Base-by-base conservation (phyloP, 2,797 vertebrate species). In the Onychomys leucogaster region DNA sequence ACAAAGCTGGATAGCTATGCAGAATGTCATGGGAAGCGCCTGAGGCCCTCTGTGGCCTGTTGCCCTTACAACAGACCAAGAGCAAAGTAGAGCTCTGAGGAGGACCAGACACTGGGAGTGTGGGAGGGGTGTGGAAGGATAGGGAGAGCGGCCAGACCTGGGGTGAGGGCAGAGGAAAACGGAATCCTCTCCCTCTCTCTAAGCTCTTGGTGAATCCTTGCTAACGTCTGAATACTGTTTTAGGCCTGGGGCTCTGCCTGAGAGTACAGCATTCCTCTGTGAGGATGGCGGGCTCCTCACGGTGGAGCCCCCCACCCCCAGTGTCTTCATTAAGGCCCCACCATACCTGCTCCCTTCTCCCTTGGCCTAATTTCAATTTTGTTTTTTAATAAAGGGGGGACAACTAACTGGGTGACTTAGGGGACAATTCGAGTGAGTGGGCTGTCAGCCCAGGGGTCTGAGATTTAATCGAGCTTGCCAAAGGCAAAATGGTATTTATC, bases 251-350 rank as follows among this genome's bases (percentile, higher is more conserved):
- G 37, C 49, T n/a, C 23, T 52, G 2, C 59, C 59, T 43, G 34
- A 61, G 59, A 59, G 55, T 14, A 13, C n/a, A 21, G 0, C 1
- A 19, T 59, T 69, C 6, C 23, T 85, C 3, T 16, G 0, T 21
- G 34, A 37, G 3, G 41, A 32, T 10, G 0, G 6, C 37, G 17
- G 41, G 10, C 32, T 41, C 8, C 49, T 69, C 27, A 2, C 0
- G 11, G 71, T 41, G n/a, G 23, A 65, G 14, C 14, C 5, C 8
- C 29, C 32, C 14, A 3, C 8, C 29, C 32, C 61, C 34, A 12
- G 41, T 25, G 34, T 46, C 13, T 37, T 11, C 41, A n/a, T n/a
- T n/a, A n/a, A n/a, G n/a, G 27, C 37, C 34, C 41, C 49, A 0
- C 0, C 13, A 52, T 49, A 5, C 34, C 43, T 59, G 32, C 55